Base-by-base conservation (phyloP, 2,888 invertebrate species). In the Drosophila pegasa region DNA sequence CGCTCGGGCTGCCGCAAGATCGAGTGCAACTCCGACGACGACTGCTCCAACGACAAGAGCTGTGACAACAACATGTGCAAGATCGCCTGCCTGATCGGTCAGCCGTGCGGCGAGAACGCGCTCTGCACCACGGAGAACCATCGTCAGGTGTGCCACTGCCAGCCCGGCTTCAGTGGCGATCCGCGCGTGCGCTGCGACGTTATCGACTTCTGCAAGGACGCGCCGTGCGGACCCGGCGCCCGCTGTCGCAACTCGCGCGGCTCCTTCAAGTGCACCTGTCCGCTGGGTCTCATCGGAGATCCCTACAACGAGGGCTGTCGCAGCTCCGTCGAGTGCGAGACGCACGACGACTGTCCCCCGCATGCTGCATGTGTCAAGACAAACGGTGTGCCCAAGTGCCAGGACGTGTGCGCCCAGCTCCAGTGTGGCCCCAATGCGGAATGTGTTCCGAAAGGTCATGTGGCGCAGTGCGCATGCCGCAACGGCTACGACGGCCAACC, bases 101-200 rank as follows among this genome's bases (percentile, higher is more conserved):
- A 97, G 91, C 95, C 96, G 16, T 98, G 98, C 87, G 97, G 97
- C 0, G 94, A 95, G 56, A 97, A 97, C 91, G 95, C 97, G 0
- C 93, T 97, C 40, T 98, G 98, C 89, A 96, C 97, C 0, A 96
- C 97, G 2, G 96, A 97, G 91, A 95, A 95, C 85, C 97, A 98
- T 88, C 94, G 94, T 71, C 96, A 96, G 90, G 94, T 94, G 1
- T 96, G 96, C 89, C 96, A 96, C 83, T 98, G 98, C 90, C 97
- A 97, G 92, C 97, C 97, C 12, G 97, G 97, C 0, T 97, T 94
- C 87, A 96, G 96, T 0, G 97, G 97, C 3, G 95, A 97, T 91
- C 95, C 97, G 2, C 92, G 94, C 10, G 93, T 92, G 29, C 95
- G 95, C 22, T 98, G 98, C 87, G 93, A 93, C 55, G 92, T 95